phyloP scores from a whole-genome alignment of 92 coral and sea anemone species.

The Siderastrea radians region DNA sequence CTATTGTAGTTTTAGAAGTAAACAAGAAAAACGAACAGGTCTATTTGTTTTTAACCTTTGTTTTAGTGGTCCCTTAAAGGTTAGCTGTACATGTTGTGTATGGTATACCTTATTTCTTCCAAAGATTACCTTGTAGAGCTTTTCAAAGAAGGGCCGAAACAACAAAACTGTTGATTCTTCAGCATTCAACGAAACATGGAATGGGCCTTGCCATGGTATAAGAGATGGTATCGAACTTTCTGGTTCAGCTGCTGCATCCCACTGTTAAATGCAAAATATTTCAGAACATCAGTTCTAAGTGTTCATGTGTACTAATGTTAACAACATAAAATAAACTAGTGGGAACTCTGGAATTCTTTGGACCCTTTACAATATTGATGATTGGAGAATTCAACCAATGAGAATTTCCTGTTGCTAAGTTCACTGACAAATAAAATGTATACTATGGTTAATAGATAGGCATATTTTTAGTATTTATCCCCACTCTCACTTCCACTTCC shows the following conservation, averaged over 20 bases:
- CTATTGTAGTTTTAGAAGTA: too few species aligned
- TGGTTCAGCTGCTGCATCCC: conserved; percentile 17
- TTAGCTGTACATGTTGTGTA: too few species aligned
- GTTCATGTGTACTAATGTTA: neutral
- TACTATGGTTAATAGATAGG: neutral
- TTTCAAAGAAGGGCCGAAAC: conserved; percentile 49
- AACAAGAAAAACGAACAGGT: too few species aligned
- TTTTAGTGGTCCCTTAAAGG: too few species aligned
- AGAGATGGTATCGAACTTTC: conserved; percentile 27
- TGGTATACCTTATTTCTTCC: conserved; percentile 44
- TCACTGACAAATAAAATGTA: too few species aligned
- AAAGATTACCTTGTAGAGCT: conserved; percentile 34
- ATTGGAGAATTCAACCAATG: too few species aligned
- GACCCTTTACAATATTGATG: too few species aligned
- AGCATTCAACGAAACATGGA: conserved; percentile 45
- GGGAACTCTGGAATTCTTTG: too few species aligned
- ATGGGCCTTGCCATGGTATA: conserved; percentile 63
- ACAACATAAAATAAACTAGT: neutral
- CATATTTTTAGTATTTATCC: neutral
- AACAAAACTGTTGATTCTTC: conserved; percentile 49
- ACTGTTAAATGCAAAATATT: neutral
- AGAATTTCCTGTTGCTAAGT: too few species aligned
- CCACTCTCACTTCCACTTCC: neutral
- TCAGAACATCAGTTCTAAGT: neutral
- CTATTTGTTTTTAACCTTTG: too few species aligned